A percentile compares a stretch with the other conserved stretches of the same genome.
Evolutionary conservation across 2,888 invertebrate species (phyloP).

Genomic region (Drosophila kambysellisi): DNA sequence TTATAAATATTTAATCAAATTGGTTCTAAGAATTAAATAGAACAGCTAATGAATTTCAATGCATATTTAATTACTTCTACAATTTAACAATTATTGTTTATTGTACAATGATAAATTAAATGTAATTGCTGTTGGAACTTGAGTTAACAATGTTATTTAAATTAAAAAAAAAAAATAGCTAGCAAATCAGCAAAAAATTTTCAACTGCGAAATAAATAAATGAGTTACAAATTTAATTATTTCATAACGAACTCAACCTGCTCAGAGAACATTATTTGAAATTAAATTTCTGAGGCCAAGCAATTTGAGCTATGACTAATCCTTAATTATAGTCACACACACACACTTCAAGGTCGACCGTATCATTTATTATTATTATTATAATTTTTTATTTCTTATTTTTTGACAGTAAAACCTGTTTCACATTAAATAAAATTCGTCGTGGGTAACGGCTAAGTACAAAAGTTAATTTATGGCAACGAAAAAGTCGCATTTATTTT

Average conservation of each 20-base stretch:
- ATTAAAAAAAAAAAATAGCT: neutral
- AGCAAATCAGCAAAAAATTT: neutral
- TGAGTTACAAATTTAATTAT: neutral
- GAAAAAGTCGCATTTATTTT: conserved; percentile 19
- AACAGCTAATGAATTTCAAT: neutral
- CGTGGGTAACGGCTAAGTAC: conserved; percentile 19
- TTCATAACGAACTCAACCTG: neutral
- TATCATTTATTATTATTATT: neutral
- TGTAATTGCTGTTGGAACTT: neutral
- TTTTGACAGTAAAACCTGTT: conserved; percentile 30
- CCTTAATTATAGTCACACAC: conserved; percentile 25
- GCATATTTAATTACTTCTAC: neutral
- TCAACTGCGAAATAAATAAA: neutral
- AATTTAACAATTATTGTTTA: neutral
- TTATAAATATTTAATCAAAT: neutral
- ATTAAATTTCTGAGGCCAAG: neutral
- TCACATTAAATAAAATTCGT: conserved; percentile 18
- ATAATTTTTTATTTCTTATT: neutral
- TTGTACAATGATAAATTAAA: neutral
- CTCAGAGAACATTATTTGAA: neutral
- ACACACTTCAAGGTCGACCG: conserved; percentile 36
- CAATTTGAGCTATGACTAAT: conserved; percentile 21
- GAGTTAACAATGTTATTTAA: neutral
- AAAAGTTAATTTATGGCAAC: conserved; percentile 25
- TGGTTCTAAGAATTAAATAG: too few relatives aligned